These are phyloP conservation scores for Electrona antarctica DNA, from an alignment of 2,113 vertebrate species.

Conservation along the genomic window DNA sequence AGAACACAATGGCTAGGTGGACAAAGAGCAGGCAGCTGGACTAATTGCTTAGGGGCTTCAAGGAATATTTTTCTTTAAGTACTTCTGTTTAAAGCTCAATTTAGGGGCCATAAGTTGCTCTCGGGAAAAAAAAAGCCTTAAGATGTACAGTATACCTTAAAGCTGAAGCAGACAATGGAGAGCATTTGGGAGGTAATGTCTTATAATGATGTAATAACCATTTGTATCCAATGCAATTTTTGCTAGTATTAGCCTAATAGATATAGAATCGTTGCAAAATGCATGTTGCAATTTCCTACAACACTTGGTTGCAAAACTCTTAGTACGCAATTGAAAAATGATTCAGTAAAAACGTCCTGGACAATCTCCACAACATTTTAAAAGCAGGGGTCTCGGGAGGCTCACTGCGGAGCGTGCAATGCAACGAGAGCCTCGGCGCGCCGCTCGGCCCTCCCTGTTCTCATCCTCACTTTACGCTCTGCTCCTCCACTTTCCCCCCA, in stretches of 20 bases:
- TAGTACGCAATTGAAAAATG: background rate
- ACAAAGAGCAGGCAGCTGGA: slow-evolving; percentile 67
- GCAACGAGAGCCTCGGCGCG: background rate
- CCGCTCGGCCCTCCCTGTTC: background rate
- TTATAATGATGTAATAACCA: slow-evolving; percentile 8
- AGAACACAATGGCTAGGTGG: slow-evolving; percentile 74
- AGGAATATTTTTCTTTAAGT: slow-evolving; percentile 66
- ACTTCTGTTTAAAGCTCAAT: slow-evolving; percentile 67
- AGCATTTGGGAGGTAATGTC: slow-evolving; percentile 16
- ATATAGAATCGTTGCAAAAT: background rate
- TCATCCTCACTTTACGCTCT: background rate
- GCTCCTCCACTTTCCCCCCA: background rate
- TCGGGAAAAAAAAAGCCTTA: slow-evolving; percentile 8
- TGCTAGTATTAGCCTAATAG: too few species aligned
- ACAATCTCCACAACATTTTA: background rate
- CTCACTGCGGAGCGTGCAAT: background rate
- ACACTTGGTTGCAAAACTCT: background rate
- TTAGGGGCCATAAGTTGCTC: slow-evolving; percentile 42
- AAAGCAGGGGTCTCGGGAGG: background rate
- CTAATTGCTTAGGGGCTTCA: slow-evolving; percentile 72
- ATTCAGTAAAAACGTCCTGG: background rate
- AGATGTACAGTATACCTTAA: slow-evolving; percentile 26
- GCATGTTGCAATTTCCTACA: background rate
- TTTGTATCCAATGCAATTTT: background rate
- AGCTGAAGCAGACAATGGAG: slow-evolving; percentile 31